These are phyloP conservation scores for Ennomos quercinarius DNA, from an alignment of 2,888 invertebrate genomes.

Conservation along the genomic window DNA sequence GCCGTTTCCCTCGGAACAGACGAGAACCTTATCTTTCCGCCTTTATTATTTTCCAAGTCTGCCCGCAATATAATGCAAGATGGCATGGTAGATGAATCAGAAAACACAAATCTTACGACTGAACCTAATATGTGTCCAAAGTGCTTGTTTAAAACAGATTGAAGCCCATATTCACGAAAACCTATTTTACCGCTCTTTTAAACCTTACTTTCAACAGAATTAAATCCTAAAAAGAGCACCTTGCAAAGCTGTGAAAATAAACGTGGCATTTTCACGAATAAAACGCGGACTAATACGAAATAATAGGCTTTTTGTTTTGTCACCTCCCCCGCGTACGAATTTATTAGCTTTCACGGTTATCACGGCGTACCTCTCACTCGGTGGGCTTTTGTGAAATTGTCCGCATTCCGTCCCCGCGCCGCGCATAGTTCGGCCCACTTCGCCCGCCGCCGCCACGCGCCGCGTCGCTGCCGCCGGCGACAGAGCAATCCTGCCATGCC, in stretches of 20 bases:
- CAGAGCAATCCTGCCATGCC: conserved; percentile 58
- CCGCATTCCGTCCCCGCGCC: conserved; percentile 69
- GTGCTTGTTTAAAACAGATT: conserved; percentile 41
- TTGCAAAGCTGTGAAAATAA: conserved; percentile 38
- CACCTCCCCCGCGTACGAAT: conserved; percentile 68
- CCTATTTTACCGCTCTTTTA: conserved; percentile 40
- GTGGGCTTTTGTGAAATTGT: conserved; percentile 76
- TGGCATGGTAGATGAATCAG: conserved; percentile 77
- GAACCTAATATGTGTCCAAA: conserved; percentile 74
- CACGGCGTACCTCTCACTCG: conserved; percentile 74
- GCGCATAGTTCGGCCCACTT: conserved; percentile 68
- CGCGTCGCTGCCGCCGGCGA: conserved; percentile 50
- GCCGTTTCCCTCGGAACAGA: conserved; percentile 66
- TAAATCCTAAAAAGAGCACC: conserved; percentile 33
- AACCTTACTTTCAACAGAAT: conserved; percentile 18
- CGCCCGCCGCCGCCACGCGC: conserved; percentile 57
- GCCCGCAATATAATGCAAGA: conserved; percentile 80
- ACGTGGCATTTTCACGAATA: conserved; percentile 39
- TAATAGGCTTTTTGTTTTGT: conserved; percentile 68
- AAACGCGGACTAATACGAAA: conserved; percentile 45
- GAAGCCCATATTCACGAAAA: conserved; percentile 22
- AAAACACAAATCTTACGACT: conserved; percentile 80
- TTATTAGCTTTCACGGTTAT: conserved; percentile 78
- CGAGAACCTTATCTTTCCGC: conserved; percentile 73
- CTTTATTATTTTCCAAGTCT: conserved; percentile 81